Conservation (phyloP, 2,113 vertebrate genomes). For the Corvus cornix region DNA sequence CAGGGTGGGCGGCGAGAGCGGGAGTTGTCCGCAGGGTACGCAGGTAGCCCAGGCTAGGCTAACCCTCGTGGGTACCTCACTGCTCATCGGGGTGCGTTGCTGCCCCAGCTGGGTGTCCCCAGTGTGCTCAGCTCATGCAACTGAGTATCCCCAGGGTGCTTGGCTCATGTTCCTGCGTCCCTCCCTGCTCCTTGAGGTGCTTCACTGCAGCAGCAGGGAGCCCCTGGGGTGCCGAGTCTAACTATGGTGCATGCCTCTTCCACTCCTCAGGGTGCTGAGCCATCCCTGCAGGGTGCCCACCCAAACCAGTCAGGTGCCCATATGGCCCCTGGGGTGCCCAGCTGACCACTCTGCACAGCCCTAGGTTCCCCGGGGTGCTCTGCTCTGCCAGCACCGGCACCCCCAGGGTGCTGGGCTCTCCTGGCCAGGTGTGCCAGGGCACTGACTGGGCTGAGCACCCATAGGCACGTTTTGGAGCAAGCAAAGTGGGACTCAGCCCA, state of each 20-base stretch:
- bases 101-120: background rate
- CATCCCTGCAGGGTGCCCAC: no score
- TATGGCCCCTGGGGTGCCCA: fast-evolving
- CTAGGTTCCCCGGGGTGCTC: fast-evolving
- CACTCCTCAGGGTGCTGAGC: background rate
- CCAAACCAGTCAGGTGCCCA: background rate
- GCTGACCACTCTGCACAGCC: background rate
- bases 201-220: no score
- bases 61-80: no score
- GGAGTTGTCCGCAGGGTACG: background rate
- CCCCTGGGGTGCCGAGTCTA: background rate
- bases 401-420: background rate
- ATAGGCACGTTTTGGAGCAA: fast-evolving
- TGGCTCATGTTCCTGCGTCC: background rate
- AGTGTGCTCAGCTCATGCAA: background rate
- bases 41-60: background rate
- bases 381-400: fast-evolving
- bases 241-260: fast-evolving
- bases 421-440: background rate
- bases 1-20: background rate
- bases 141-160: background rate
- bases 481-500: fast-evolving
- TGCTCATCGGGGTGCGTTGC: background rate
- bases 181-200: background rate
- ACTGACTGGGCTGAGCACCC: background rate